phyloP scores from a whole-genome alignment of 2,888 invertebrate genomes.

The Chymomyza caudatula region DNA sequence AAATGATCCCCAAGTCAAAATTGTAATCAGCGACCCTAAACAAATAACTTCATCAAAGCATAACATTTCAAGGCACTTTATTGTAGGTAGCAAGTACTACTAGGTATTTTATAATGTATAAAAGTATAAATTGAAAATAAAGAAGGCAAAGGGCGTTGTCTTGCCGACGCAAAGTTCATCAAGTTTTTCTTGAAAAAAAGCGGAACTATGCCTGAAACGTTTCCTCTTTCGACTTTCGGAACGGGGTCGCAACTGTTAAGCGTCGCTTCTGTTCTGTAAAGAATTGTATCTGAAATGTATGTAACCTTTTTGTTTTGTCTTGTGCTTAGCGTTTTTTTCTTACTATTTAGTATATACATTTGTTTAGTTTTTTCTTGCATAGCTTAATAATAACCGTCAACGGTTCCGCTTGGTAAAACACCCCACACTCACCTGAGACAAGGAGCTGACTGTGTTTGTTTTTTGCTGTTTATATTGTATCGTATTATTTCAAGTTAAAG shows the following conservation, averaged over 20 bases:
- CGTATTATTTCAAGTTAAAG: slow-evolving; percentile 16
- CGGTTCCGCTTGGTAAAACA: slow-evolving; percentile 63
- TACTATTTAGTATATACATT: slow-evolving; percentile 8
- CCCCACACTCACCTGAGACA: slow-evolving; percentile 25
- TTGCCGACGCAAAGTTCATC: slow-evolving; percentile 43
- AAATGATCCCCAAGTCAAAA: slow-evolving; percentile 12
- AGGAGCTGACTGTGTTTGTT: not conserved
- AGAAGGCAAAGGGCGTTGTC: slow-evolving; percentile 39
- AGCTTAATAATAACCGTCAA: slow-evolving; percentile 73
- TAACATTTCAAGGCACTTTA: slow-evolving; percentile 41
- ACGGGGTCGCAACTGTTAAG: not conserved
- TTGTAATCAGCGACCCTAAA: slow-evolving; percentile 45
- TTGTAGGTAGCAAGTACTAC: slow-evolving; percentile 25
- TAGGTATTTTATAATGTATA: not conserved
- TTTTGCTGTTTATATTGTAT: slow-evolving; percentile 3
- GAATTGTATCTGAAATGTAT: slow-evolving; percentile 6
- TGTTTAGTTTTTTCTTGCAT: slow-evolving; percentile 28
- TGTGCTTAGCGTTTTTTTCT: slow-evolving; percentile 14
- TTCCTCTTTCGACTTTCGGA: slow-evolving; percentile 7
- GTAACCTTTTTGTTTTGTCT: slow-evolving; percentile 27
- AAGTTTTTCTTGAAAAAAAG: slow-evolving; percentile 39
- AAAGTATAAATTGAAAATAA: slow-evolving; percentile 39
- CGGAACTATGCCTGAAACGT: slow-evolving; percentile 69
- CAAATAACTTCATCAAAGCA: slow-evolving; percentile 58
- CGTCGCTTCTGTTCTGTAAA: not conserved